These are phyloP conservation scores for Tuta absoluta DNA, from an alignment of 2,888 invertebrate species.

Conservation along the genomic window DNA sequence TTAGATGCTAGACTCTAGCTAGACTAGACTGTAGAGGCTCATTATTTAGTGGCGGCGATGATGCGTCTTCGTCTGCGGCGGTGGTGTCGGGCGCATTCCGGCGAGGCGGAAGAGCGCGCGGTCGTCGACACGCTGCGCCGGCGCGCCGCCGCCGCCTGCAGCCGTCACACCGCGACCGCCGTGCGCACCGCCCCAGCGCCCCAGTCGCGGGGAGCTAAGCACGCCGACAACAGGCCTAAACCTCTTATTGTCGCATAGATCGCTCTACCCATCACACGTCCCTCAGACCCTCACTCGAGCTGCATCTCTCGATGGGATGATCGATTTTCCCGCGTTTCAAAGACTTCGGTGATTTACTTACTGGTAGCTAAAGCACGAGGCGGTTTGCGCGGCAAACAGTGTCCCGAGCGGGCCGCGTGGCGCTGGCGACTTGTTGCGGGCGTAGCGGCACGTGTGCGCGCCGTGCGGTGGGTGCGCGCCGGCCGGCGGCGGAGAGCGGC, in stretches of 20 bases:
- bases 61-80: slow-evolving; percentile 31
- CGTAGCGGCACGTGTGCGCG: slow-evolving; percentile 41
- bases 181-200: background rate
- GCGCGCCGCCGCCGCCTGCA: slow-evolving; percentile 41
- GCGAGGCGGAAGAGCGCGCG: slow-evolving; percentile 41
- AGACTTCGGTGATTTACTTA: background rate
- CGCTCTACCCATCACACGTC: background rate
- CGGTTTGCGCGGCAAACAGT: slow-evolving; percentile 1
- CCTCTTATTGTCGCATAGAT: slow-evolving; percentile 5
- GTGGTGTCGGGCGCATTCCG: slow-evolving; percentile 40
- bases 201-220: background rate
- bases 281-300: background rate
- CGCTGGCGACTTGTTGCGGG: slow-evolving; percentile 49
- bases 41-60: background rate
- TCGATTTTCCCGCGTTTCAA: background rate
- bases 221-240: background rate
- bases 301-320: background rate
- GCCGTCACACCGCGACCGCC: slow-evolving; percentile 27
- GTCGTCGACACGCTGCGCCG: slow-evolving; percentile 49
- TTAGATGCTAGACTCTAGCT: background rate
- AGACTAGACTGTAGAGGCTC: background rate
- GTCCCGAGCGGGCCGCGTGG: slow-evolving; percentile 28
- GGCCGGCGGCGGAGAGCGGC: slow-evolving; percentile 33
- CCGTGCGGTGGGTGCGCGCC: slow-evolving; percentile 40
- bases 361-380: background rate